Evolutionary conservation across 2,888 invertebrate genomes (phyloP), one percentile per base, ranked within the genome.

Genomic region (Ophion ellenae): DNA sequence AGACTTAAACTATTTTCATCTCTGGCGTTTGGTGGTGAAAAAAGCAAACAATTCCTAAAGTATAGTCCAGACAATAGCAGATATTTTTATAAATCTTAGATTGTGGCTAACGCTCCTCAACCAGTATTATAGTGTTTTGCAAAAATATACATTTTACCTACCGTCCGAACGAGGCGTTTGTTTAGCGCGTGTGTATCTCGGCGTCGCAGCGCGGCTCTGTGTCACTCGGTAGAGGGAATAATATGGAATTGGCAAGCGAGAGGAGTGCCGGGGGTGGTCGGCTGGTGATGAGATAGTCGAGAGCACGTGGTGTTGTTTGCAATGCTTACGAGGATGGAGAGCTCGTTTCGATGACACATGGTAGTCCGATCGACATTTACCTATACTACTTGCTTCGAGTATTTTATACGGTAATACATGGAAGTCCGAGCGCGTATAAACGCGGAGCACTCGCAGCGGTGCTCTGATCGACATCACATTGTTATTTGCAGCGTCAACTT

Each of bases 341-440:
- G 75, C 66, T 71, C 80, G 75, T 71, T 73, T 40, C 59, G 45
- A 66, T 76, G 76, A 76, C 76, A 86, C 80, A 80, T 57, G 76
- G 73, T 53, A 77, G 85, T 83, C 85, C 80, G 85, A 83, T 86
- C 85, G 67, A 83, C 85, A 83, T 86, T 86, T 86, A 86, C 77
- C 73, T 83, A 77, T 83, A 86, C 85, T 81, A 86, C 85, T 86
- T 76, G 85, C 57, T 70, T 28, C 24, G 57, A 73, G 53, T 36
- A 28, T 63, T 40, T 28, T 9, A 47, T 63, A 70, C 5, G 0
- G 9, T 14, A 20, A 40, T 40, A 59, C 70, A 70, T 40, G 40
- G 6, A 70, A 17, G 6, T 20, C 1, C 5, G 28, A 70, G 45
- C 10, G 24, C 24, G n/a, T 20, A 76, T 66, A 66, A 64, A 9